phyloP scores from a whole-genome alignment of 2,797 vertebrate genomes.

The Menidia menidia region DNA sequence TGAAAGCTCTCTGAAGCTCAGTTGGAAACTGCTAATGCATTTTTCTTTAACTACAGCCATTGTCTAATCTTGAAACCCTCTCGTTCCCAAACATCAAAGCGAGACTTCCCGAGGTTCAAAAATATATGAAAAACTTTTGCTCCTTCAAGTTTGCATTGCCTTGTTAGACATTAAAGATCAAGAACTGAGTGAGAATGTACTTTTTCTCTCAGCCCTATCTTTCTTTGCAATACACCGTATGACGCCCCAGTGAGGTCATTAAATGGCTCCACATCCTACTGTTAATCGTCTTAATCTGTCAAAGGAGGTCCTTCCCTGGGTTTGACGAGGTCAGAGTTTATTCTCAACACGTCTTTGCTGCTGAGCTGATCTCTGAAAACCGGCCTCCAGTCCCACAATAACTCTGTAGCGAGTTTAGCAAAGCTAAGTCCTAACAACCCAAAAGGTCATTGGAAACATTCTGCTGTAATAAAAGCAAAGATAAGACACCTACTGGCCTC shows the following conservation, averaged over 20 bases:
- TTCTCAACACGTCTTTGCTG: slow-evolving; percentile 1
- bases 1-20: slow-evolving; percentile 31
- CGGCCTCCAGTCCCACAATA: neutral
- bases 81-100: neutral
- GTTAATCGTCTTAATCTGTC: neutral
- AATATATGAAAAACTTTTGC: neutral
- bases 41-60: neutral
- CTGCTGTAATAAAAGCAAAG: slow-evolving; percentile 44
- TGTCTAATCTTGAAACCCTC: neutral
- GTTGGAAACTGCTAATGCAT: neutral
- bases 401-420: neutral
- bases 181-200: neutral
- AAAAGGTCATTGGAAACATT: slow-evolving; percentile 56
- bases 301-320: neutral
- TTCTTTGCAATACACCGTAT: neutral
- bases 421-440: slow-evolving; percentile 6
- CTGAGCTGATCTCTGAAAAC: neutral
- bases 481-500: slow-evolving; percentile 32
- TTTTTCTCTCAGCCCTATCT: neutral
- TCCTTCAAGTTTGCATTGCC: neutral
- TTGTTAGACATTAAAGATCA: neutral
- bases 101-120: neutral
- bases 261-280: neutral
- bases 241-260: neutral
- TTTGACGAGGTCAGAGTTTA: neutral